Base-by-base conservation (phyloP, 2,797 vertebrate genomes). In the Micromesistius poutassou region DNA sequence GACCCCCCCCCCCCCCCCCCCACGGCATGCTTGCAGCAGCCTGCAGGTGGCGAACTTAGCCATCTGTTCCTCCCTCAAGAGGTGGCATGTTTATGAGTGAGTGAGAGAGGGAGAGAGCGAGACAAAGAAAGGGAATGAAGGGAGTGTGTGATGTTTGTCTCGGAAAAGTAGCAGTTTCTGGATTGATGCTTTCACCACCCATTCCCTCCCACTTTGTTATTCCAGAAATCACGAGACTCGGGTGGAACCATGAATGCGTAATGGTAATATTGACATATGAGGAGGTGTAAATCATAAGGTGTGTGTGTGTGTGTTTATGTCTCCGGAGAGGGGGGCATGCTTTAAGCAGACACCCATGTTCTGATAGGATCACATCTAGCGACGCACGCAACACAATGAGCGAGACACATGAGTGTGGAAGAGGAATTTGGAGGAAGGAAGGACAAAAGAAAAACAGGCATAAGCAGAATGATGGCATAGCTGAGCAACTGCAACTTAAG, bases 1-100 rank as follows among this genome's bases (percentile, higher is more conserved):
- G 85, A 86, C 84, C 89, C 84, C 62, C 80, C 83, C 89, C 84
- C 46, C 79, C 5, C 6, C n/a, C 19, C 19, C 50, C 55, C 22
- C 55, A 4, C 83, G 85, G 91, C 74, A 79, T 90, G 88, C 90
- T 82, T 82, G 88, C 82, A 84, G 84, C 84, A 71, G 89, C 93
- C 94, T 94, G 93, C 91, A 92, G 91, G 92, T 92, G 93, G 93
- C 89, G 90, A 89, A 88, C 91, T 87, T 73, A 88, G 92, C 94
- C 94, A 95, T 95, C 94, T 94, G 94, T 91, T 93, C 33, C 82
- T 85, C 87, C 90, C 90, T 83, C 82, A 88, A 90, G 91, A 93
- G 91, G 86, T 92, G 86, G 89, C 87, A 84, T 88, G 89, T 89
- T 91, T 90, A 84, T 84, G 87, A 89, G 86, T 87, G 30, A 31